A percentile compares a stretch with the other conserved stretches of the same genome.
These are phyloP conservation scores for Ammodytes dubius DNA, from an alignment of 2,113 vertebrate genomes.

Conservation along the genomic window DNA sequence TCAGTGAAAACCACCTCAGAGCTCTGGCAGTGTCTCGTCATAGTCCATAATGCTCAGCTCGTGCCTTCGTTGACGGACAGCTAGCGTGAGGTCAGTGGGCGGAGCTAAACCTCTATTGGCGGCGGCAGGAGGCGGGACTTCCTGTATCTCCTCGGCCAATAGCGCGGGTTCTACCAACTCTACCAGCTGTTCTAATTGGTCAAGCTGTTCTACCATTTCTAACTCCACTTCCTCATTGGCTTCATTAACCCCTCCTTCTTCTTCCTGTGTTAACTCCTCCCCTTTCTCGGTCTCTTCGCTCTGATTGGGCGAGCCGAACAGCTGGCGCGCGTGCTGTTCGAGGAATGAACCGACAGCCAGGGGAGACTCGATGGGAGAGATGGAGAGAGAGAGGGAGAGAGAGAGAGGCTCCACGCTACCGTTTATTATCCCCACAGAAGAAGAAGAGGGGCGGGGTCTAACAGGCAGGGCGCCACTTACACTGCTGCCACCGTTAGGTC, in stretches of 20 bases:
- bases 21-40: slow-evolving; percentile 90
- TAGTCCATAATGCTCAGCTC: slow-evolving; percentile 98
- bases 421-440: slow-evolving; percentile 67
- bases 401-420: slow-evolving; percentile 85
- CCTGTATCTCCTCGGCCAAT: slow-evolving; percentile 66
- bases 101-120: slow-evolving; percentile 24
- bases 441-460: slow-evolving; percentile 46
- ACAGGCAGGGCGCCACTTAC: slow-evolving; percentile 25
- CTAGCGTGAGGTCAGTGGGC: slow-evolving; percentile 45
- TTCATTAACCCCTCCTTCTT: not conserved
- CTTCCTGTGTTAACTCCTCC: slow-evolving; percentile 66
- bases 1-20: too few relatives aligned
- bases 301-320: slow-evolving; percentile 87
- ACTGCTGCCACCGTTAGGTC: slow-evolving; percentile 43
- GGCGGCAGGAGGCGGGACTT: slow-evolving; percentile 18
- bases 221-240: slow-evolving; percentile 1
- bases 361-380: slow-evolving; percentile 81
- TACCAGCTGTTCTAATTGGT: too few relatives aligned
- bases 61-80: slow-evolving; percentile 69
- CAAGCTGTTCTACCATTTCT: slow-evolving; percentile 23
- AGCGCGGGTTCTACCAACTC: slow-evolving; percentile 35
- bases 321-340: slow-evolving; percentile 90
- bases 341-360: slow-evolving; percentile 92
- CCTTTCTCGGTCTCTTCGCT: slow-evolving; percentile 85
- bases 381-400: slow-evolving; percentile 85